Evolutionary conservation across 2,797 vertebrate genomes (phyloP).

Genomic region (Xyrichtys novacula): DNA sequence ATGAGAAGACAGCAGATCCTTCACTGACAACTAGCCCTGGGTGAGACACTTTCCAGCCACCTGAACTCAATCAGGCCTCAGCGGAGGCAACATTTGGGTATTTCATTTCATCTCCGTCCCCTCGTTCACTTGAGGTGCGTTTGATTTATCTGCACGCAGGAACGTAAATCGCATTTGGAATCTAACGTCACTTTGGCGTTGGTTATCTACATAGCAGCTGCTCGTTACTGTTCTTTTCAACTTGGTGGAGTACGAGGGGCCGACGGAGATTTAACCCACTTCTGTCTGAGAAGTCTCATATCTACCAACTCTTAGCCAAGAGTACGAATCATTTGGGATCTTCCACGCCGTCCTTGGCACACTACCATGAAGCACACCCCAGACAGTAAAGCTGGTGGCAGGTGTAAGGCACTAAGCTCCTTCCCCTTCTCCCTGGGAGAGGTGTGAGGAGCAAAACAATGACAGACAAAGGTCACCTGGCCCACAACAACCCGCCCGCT

Average conservation of each 20-base stretch:
- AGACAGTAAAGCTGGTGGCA: constrained; percentile 66
- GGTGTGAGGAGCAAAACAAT: constrained; percentile 82
- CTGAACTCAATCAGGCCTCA: constrained; percentile 81
- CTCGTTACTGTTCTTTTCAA: constrained; percentile 31
- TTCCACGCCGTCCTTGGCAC: constrained; percentile 50
- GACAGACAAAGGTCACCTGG: constrained; percentile 82
- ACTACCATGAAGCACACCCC: constrained; percentile 21
- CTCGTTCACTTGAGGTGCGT: constrained; percentile 67
- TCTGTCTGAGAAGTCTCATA: constrained; percentile 22
- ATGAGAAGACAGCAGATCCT: constrained; percentile 78
- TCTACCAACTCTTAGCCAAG: constrained; percentile 37
- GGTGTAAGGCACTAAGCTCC: constrained; percentile 77
- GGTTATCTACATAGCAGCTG: constrained; percentile 20
- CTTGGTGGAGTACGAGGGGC: not conserved
- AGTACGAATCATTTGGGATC: constrained; percentile 23
- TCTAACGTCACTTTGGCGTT: constrained; percentile 22
- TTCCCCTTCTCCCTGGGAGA: constrained; percentile 78
- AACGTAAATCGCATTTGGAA: constrained; percentile 61
- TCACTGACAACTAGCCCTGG: constrained; percentile 84
- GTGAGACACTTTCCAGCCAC: constrained; percentile 81
- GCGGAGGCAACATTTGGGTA: constrained; percentile 71
- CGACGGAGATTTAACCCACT: constrained; percentile 1
- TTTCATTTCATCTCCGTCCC: constrained; percentile 77
- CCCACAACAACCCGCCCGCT: constrained; percentile 65
- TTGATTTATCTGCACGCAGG: constrained; percentile 68